Base-by-base conservation (phyloP, 1,140 invertebrate species). In the Trigoniulus corallinus region DNA sequence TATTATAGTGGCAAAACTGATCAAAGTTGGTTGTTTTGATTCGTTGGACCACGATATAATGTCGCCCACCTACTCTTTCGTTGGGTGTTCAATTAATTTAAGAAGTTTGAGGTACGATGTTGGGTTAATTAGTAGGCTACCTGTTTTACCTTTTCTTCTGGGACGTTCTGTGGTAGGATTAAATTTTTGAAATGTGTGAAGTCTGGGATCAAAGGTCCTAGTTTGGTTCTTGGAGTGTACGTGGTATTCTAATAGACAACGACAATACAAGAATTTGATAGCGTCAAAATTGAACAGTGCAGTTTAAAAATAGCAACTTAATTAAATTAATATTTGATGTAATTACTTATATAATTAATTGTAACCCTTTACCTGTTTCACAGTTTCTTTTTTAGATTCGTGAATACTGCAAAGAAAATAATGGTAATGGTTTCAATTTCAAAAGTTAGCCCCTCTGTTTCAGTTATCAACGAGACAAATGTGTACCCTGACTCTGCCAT, bases 111-210 rank as follows among this genome's bases (percentile, higher is more conserved):
- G n/a, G n/a, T n/a, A n/a, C n/a, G n/a, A n/a, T n/a, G n/a, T n/a
- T n/a, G n/a, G n/a, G n/a, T n/a, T n/a, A n/a, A n/a, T n/a, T n/a
- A n/a, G n/a, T n/a, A n/a, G n/a, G n/a, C n/a, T n/a, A n/a, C n/a
- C n/a, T n/a, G n/a, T n/a, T n/a, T n/a, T 49, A 69, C 67, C 61
- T 69, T 69, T 20, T 67, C 68, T 52, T 65, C 60, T 1, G 67
- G 59, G 1, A 71, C 57, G 20, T 62, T 60, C 13, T 62, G 53
- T 13, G 69, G 68, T 0, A 73, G 57, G 52, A 65, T 61, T n/a
- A 73, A 56, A 41, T 70, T 68, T 48, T 64, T 64, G 12, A 72
- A 57, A 21, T 64, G 64, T 1, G 72, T 71, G 57, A 74, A 74
- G n/a, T 73, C 68, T 13, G 72, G 72, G 37, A 74, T 54, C 23